Base-by-base conservation (phyloP, 2,797 vertebrate species). In the Sebastolobus altivelis region DNA sequence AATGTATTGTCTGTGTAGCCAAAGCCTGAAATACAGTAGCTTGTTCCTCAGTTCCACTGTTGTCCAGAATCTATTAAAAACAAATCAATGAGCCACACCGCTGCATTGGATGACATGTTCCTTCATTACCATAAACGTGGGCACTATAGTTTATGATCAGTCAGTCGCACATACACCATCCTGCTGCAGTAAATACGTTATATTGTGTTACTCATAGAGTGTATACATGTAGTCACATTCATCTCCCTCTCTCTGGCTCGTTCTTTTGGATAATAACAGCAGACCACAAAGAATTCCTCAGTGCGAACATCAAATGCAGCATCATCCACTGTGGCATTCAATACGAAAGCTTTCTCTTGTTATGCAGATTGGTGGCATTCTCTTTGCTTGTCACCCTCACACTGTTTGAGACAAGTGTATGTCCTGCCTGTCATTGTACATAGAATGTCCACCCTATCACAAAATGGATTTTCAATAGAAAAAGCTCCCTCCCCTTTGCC, bases 361-460 rank as follows among this genome's bases (percentile, higher is more conserved):
- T 37, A 75, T 89, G 76, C 63, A 72, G 79, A 89, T 72, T 46
- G 65, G 55, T 43, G 55, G 60, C 37, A 71, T 89, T 84, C 58
- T 80, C 81, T 81, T 58, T 82, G 77, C 73, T 72, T 69, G 78
- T 84, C 89, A 85, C 83, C 70, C 78, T 80, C 63, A 55, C 83
- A 75, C 35, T 80, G 80, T 85, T 86, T 16, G 65, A 84, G 80
- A 79, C 75, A 81, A 75, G 79, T 78, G 77, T 80, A 77, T 83
- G 87, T 88, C 85, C 81, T 85, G 82, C 70, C 82, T 89, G 85
- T 89, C 84, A 83, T 88, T 84, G 75, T 86, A 59, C 67, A 86
- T 43, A 81, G 87, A 89, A 78, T 86, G 90, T 92, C 87, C 92
- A 80, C 67, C 81, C 81, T 80, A 88, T 92, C 85, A 80, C 81